Evolutionary conservation across 2,888 invertebrate species (phyloP).

Genomic region (Carabus problematicus): DNA sequence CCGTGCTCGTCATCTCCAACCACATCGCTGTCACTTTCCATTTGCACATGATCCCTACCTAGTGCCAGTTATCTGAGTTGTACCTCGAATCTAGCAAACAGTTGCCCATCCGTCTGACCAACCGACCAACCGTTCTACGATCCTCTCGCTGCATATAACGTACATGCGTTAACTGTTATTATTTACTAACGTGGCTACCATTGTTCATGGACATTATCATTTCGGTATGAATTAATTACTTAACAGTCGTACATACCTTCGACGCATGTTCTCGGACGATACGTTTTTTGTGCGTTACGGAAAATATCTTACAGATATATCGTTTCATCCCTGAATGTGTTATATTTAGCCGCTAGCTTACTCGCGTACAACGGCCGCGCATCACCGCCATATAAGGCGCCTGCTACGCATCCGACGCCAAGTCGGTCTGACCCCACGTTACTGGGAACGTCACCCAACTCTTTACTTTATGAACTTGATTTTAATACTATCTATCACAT

Average conservation of each 20-base stretch:
- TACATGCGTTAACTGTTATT: not conserved
- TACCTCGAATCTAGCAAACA: too few relatives aligned
- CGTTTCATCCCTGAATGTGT: slow-evolving; percentile 28
- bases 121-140: too few relatives aligned
- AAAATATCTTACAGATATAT: slow-evolving; percentile 2
- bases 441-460: slow-evolving; percentile 9
- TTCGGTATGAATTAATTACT: slow-evolving; percentile 13
- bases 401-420: slow-evolving; percentile 6
- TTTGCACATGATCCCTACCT: too few relatives aligned
- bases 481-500: slow-evolving; percentile 1
- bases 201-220: slow-evolving; percentile 13
- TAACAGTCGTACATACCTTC: slow-evolving; percentile 3
- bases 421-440: not conserved
- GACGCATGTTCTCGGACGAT: not conserved
- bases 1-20: slow-evolving; percentile 12
- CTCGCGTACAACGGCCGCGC: slow-evolving; percentile 26
- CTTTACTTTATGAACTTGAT: not conserved
- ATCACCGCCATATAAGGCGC: slow-evolving; percentile 41
- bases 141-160: not conserved
- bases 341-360: slow-evolving; percentile 37
- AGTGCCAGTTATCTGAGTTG: too few relatives aligned
- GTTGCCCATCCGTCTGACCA: too few relatives aligned
- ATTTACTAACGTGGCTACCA: not conserved
- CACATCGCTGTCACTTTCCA: not conserved
- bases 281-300: slow-evolving; percentile 4